Base-by-base conservation (phyloP, 2,888 invertebrate genomes). In the Latheticus oryzae region DNA sequence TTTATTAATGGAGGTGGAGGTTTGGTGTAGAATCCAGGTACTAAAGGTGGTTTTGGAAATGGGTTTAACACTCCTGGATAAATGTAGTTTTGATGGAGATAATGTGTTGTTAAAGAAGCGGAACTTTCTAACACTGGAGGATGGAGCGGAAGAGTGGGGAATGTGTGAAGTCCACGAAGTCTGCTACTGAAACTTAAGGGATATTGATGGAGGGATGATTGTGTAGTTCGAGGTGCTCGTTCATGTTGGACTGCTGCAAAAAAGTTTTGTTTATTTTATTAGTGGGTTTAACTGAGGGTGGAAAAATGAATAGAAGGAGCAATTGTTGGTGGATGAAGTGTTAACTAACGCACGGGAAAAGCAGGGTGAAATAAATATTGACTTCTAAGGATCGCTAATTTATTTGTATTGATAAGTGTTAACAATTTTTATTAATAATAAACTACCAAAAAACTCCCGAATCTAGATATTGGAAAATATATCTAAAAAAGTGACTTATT, bases 201-300 rank as follows among this genome's bases (percentile, higher is more conserved):
- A 53, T 76, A 74, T 48, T 75, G 75, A 43, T 72, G 76, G 8
- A 72, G 56, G 71, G 76, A 75, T 16, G 72, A 64, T 17, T 77
- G 76, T 1, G 78, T 71, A 1, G 84, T 80, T 32, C 94, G 83
- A 0, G 94, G 93, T 5, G 94, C 93, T 61, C 95, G 81, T 78
- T 95, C 95, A 77, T 95, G 93, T 75, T 95, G 94, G 11, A 95
- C 95, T 56, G 95, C 95, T 95, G 83, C 8, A 61, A n/a, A n/a
- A n/a, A n/a, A n/a, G n/a, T n/a, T n/a, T n/a, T 54, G 23, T 48
- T 47, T 47, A 47, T 13, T 33, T 33, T 33, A 47, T 7, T 28
- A 38, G 17, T 12, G 13, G 7, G 11, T n/a, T 8, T 19, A 21
- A 38, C 23, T 16, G 5, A 26, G 48, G 42, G 56, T 17, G 40